phyloP scores from a whole-genome alignment of 2,888 invertebrate genomes.

The Nebria brevicollis region DNA sequence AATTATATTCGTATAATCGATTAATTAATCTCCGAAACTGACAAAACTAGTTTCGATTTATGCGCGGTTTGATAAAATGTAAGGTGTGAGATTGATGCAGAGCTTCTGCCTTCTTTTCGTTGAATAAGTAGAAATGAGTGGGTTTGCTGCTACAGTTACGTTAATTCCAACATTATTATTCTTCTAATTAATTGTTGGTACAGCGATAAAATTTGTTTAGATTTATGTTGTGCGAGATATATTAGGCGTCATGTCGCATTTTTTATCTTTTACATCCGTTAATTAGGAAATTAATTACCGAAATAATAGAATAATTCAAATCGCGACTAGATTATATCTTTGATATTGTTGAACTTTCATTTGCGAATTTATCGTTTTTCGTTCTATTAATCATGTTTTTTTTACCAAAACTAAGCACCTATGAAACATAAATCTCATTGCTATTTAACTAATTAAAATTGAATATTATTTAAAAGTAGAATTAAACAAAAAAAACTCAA shows the following conservation, averaged over 20 bases:
- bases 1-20: slow-evolving; percentile 42
- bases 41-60: slow-evolving; percentile 40
- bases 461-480: neutral
- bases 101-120: slow-evolving; percentile 19
- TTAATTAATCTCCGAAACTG: slow-evolving; percentile 41
- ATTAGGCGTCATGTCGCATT: slow-evolving; percentile 5
- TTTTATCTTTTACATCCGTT: slow-evolving; percentile 23
- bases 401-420: neutral
- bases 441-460: neutral
- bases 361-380: neutral
- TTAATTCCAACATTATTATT: slow-evolving; percentile 39
- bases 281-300: slow-evolving; percentile 23
- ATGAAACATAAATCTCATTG: neutral
- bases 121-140: slow-evolving; percentile 7
- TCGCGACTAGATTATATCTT: neutral
- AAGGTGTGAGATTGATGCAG: slow-evolving; percentile 29
- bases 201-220: slow-evolving; percentile 44
- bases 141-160: slow-evolving; percentile 28
- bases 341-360: neutral
- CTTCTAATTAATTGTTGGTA: slow-evolving; percentile 39
- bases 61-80: slow-evolving; percentile 31
- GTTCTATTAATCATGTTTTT: neutral
- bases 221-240: slow-evolving; percentile 38
- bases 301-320: neutral
- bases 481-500: too few relatives aligned